Conservation (phyloP, 2,797 vertebrate genomes). For the Myotis findleyi region DNA sequence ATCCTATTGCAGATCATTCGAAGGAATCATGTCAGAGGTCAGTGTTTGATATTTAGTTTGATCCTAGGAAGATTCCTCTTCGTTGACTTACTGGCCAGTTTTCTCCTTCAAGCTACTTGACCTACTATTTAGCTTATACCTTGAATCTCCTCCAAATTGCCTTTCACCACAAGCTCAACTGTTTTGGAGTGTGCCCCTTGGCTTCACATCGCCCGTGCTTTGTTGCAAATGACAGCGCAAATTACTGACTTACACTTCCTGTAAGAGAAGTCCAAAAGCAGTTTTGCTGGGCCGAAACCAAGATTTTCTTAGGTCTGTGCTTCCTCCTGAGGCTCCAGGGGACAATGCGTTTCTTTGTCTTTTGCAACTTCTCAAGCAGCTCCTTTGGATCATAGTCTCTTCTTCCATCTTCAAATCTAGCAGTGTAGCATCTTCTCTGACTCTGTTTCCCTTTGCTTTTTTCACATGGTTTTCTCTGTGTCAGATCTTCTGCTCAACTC, state of each 20-base stretch:
- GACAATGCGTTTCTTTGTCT: neutral
- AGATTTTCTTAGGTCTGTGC: neutral
- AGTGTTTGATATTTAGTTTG: neutral
- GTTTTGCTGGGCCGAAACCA: neutral
- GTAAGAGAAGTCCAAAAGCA: neutral
- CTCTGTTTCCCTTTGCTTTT: neutral
- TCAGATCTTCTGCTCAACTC: neutral
- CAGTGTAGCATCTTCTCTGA: neutral
- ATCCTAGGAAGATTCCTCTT: neutral
- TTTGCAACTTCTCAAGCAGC: neutral
- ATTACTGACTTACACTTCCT: neutral
- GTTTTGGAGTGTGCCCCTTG: neutral
- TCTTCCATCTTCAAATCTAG: neutral
- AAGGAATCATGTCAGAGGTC: neutral
- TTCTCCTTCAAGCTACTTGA: neutral
- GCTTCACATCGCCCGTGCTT: neutral
- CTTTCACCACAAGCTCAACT: neutral
- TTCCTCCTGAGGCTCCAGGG: neutral
- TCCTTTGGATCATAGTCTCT: neutral
- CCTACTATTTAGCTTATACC: neutral
- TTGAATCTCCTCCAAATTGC: neutral
- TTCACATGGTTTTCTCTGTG: neutral
- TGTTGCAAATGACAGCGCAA: neutral
- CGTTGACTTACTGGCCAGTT: neutral
- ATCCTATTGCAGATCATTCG: neutral